These are phyloP conservation scores for Odontomachus brunneus DNA, from an alignment of 1,140 invertebrate species.

Conservation along the genomic window DNA sequence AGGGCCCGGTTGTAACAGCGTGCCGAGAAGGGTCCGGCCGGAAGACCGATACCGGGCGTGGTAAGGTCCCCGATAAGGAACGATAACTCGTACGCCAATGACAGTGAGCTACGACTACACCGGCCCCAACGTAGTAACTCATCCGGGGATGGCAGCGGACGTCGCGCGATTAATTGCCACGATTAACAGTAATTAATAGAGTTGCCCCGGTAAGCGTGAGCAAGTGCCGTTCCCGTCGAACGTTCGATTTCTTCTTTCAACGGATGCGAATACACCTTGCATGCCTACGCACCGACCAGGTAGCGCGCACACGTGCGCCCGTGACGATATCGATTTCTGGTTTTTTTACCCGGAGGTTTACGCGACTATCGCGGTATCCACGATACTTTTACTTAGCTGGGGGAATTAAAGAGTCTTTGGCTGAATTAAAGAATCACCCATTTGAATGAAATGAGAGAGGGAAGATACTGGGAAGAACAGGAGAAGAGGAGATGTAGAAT, in stretches of 20 bases:
- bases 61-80: conserved; percentile 64
- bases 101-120: conserved; percentile 69
- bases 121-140: conserved; percentile 66
- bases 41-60: conserved; percentile 52
- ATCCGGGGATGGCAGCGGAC: conserved; percentile 56
- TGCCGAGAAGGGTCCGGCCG: conserved; percentile 1
- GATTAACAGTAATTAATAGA: conserved; percentile 83
- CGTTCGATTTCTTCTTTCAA: conserved; percentile 51
- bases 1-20: no score
- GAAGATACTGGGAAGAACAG: no score
- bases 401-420: no score
- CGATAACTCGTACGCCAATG: conserved; percentile 65
- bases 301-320: neutral
- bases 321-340: conserved; percentile 9
- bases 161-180: conserved; percentile 78
- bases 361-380: no score
- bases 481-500: no score
- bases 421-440: no score
- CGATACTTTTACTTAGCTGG: no score
- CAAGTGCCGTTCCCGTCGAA: conserved; percentile 61
- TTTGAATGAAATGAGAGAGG: no score
- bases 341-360: no score
- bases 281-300: no score
- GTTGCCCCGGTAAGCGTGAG: conserved; percentile 60
- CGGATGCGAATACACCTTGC: neutral